Evolutionary conservation across 2,888 invertebrate genomes (phyloP).

Genomic region (Cremastinae sp.): DNA sequence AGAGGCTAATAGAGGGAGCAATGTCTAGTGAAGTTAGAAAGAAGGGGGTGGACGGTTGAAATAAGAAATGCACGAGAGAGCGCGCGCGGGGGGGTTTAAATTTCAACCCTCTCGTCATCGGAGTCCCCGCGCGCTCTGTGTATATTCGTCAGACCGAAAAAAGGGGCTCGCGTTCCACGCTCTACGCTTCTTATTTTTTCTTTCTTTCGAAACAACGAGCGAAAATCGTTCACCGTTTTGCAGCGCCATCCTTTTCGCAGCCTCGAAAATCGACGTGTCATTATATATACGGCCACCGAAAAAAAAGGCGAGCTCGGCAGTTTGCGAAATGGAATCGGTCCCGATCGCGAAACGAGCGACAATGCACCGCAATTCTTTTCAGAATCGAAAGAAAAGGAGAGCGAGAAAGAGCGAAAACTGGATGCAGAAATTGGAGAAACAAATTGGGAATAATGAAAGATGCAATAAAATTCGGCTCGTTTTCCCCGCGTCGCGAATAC

Average conservation of each 20-base stretch:
- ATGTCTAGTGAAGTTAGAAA: not conserved
- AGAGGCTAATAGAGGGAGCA: slow-evolving; percentile 27
- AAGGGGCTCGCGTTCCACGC: slow-evolving; percentile 28
- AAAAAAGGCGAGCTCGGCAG: not conserved
- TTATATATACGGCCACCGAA: too few relatives aligned
- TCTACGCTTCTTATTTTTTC: slow-evolving; percentile 2
- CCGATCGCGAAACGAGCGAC: not conserved
- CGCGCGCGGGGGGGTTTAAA: slow-evolving; percentile 9
- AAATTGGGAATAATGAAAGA: slow-evolving; percentile 23
- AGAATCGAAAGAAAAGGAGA: too few relatives aligned
- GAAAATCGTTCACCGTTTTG: slow-evolving; percentile 1
- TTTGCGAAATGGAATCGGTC: slow-evolving; percentile 22
- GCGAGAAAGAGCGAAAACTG: not conserved
- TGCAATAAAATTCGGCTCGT: slow-evolving; percentile 9
- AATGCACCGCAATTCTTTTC: too few relatives aligned
- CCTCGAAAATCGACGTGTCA: slow-evolving; percentile 1
- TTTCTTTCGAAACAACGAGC: not conserved
- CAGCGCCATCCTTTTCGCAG: not conserved
- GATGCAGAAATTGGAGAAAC: not conserved
- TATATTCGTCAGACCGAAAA: slow-evolving; percentile 41
- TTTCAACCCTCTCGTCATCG: slow-evolving; percentile 27
- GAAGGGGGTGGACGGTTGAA: too few relatives aligned
- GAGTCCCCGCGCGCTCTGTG: not conserved
- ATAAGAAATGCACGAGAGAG: slow-evolving; percentile 12
- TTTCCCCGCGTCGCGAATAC: not conserved